phyloP scores from a whole-genome alignment of 2,113 vertebrate species.

The Symphodus melops region DNA sequence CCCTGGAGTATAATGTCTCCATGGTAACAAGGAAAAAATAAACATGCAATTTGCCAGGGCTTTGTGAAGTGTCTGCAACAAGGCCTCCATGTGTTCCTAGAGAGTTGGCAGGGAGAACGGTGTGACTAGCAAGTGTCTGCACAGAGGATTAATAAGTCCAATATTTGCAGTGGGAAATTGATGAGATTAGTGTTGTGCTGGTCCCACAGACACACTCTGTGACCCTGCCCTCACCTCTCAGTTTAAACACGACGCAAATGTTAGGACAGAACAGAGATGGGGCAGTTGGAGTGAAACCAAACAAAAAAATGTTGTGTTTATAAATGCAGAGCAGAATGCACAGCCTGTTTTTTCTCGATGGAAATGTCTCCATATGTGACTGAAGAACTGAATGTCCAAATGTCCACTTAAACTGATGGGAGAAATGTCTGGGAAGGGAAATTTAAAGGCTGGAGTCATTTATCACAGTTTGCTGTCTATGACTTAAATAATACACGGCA shows the following conservation, averaged over 20 bases:
- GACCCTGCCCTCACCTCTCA: slow-evolving; percentile 49
- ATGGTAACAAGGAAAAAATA: slow-evolving; percentile 70
- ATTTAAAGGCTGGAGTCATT: neutral
- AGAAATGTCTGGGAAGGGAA: neutral
- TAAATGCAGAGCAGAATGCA: slow-evolving; percentile 23
- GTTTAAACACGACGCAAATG: slow-evolving; percentile 63
- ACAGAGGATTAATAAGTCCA: slow-evolving; percentile 68
- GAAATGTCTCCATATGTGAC: slow-evolving; percentile 16
- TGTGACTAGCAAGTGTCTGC: slow-evolving; percentile 61
- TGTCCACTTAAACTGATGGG: neutral
- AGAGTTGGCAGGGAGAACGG: slow-evolving; percentile 37
- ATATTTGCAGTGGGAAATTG: slow-evolving; percentile 72
- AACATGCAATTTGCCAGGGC: slow-evolving; percentile 54
- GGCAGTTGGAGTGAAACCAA: slow-evolving; percentile 49
- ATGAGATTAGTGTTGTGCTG: slow-evolving; percentile 60
- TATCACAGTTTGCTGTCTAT: neutral
- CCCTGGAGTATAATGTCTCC: slow-evolving; percentile 57
- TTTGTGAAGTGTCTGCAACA: slow-evolving; percentile 55
- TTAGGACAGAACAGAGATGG: slow-evolving; percentile 50
- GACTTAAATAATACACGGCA: neutral
- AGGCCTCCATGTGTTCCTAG: slow-evolving; percentile 59
- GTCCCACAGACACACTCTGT: slow-evolving; percentile 18
- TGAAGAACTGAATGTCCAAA: neutral
- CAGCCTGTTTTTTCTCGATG: slow-evolving; percentile 3
- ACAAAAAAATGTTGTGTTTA: slow-evolving; percentile 56